Base-by-base conservation (phyloP, 2,888 invertebrate genomes). In the Xestia sexstrigata region DNA sequence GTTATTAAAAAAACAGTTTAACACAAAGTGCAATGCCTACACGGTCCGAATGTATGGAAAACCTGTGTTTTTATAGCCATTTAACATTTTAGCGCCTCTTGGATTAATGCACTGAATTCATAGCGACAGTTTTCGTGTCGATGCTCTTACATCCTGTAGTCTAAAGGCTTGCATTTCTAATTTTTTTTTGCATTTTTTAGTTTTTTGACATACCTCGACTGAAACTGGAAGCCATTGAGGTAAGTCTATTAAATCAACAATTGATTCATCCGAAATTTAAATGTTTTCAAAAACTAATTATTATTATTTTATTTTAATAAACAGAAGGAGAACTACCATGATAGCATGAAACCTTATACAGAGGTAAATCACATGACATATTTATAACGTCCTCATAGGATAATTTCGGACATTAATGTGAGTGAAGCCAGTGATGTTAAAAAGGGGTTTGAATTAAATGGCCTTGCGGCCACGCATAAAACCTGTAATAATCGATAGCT, bases 201-300 rank as follows among this genome's bases (percentile, higher is more conserved):
- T 79, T 79, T 45, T 82, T 69, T 49, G 76, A 79, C 69, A 79
- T 79, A 58, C 79, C 79, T 49, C 82, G 77, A 3, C 17, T 79
- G 15, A 79, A 76, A 63, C 35, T 42, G 11, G 68, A 79, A 26
- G 82, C 79, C 2, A 39, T 63, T 49, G 1, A 69, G 63, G 82
- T 79, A 42, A 55, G 42, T 20, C 1, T 0, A 49, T 35, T 17
- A n/a, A 63, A 68, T 45, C 13, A 26, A 11, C 5, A 2, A 8
- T 8, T 52, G 2, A 30, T 20, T 47, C 1, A 23, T 30, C 0
- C 42, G 7, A 9, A 0, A 42, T 42, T 42, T 42, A 11, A 9
- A 42, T 13, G 13, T 30, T 30, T 63, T 42, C 20, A n/a, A 13
- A 35, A 68, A 11, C 39, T 13, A 42, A 39, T 1, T 5, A 1